Conservation (phyloP, 2,888 invertebrate genomes). For the Pristionchus fissidentatus region DNA sequence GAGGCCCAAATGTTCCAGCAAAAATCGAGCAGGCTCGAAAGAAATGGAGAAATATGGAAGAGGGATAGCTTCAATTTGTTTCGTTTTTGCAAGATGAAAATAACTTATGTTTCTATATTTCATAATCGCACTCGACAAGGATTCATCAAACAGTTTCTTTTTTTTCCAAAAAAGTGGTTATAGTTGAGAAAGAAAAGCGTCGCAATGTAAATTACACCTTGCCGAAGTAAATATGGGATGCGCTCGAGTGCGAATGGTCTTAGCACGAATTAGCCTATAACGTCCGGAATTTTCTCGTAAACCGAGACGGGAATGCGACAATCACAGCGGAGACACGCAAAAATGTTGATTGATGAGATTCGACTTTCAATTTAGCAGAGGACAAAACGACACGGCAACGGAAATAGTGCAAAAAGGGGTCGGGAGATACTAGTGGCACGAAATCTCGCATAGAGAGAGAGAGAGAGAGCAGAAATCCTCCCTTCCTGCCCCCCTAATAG, state of each 20-base stretch:
- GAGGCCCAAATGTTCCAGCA: neutral
- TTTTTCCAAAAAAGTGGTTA: too few relatives aligned
- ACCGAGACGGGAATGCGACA: neutral
- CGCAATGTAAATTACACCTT: too few relatives aligned
- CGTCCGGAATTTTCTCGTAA: too few relatives aligned
- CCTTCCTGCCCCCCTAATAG: slow-evolving; percentile 9
- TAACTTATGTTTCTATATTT: too few relatives aligned
- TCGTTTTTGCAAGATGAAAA: neutral
- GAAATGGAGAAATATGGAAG: neutral
- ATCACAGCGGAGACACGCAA: neutral
- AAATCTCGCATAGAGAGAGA: too few relatives aligned
- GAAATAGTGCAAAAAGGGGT: neutral
- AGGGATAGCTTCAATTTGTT: neutral
- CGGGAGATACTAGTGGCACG: neutral
- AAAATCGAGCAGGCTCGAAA: too few relatives aligned
- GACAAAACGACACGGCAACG: neutral
- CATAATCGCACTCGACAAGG: too few relatives aligned
- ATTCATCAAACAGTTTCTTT: too few relatives aligned
- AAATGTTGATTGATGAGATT: neutral
- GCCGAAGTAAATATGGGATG: too few relatives aligned
- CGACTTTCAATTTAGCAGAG: neutral
- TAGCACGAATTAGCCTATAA: too few relatives aligned
- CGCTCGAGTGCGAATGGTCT: too few relatives aligned
- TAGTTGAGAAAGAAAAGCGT: too few relatives aligned
- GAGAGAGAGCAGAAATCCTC: slow-evolving; percentile 6